Conservation (phyloP, 1,140 invertebrate species). For the Steinernema feltiae region DNA sequence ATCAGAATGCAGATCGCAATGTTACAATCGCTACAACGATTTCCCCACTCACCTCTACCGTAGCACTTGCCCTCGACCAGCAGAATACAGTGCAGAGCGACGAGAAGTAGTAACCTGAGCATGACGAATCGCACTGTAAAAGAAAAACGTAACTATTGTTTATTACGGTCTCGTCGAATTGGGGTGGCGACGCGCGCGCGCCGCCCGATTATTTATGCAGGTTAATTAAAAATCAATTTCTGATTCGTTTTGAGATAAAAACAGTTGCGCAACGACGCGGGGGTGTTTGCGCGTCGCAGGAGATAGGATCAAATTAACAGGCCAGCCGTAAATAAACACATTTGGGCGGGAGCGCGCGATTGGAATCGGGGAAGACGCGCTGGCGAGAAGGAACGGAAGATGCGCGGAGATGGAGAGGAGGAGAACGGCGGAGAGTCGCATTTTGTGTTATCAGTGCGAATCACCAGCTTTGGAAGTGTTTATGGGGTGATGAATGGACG, state of each 20-base stretch:
- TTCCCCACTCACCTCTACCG: constrained; percentile 5
- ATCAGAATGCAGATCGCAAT: too few species aligned
- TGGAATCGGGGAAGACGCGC: too few species aligned
- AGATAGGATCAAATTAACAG: not conserved
- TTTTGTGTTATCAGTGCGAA: too few species aligned
- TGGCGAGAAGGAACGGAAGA: too few species aligned
- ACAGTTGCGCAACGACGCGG: not conserved
- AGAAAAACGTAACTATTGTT: not conserved
- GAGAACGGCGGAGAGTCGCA: too few species aligned
- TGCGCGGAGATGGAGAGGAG: too few species aligned
- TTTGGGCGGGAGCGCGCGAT: too few species aligned
- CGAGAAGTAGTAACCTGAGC: not conserved
- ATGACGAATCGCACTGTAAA: not conserved
- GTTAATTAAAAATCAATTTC: constrained; percentile 12
- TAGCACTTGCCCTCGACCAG: not conserved
- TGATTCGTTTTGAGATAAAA: not conserved
- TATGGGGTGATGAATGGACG: too few species aligned
- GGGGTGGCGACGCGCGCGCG: not conserved
- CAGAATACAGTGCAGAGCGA: not conserved
- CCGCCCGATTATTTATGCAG: constrained; percentile 7
- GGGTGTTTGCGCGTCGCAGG: not conserved
- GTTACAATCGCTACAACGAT: too few species aligned
- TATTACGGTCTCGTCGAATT: constrained; percentile 1
- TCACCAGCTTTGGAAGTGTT: too few species aligned
- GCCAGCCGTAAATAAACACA: not conserved